Percentiles rank a stretch among this genome's conserved stretches.
These are phyloP conservation scores for Oreochromis grahami DNA, from an alignment of 2,797 vertebrate genomes.

Conservation along the genomic window DNA sequence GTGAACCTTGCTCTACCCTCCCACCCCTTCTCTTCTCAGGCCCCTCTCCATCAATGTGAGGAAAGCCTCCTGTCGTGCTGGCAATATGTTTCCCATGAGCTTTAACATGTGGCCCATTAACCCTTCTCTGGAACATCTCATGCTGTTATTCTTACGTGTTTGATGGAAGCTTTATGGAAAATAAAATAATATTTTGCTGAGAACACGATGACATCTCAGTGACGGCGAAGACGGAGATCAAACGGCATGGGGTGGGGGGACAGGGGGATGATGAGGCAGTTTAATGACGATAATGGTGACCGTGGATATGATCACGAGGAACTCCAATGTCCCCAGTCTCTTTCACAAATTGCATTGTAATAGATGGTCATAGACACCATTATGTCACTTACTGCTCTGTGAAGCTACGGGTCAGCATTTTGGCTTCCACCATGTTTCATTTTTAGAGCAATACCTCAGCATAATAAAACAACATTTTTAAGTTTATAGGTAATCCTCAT, in stretches of 20 bases:
- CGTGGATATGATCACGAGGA: not conserved
- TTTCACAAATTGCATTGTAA: not conserved
- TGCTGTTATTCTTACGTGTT: slow-evolving; percentile 22
- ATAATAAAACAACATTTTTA: not conserved
- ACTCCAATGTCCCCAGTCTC: not conserved
- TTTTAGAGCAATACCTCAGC: not conserved
- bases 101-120: slow-evolving; percentile 68
- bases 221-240: not conserved
- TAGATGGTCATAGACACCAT: not conserved
- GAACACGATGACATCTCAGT: slow-evolving; percentile 19
- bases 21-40: slow-evolving; percentile 18
- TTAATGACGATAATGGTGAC: not conserved
- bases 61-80: slow-evolving; percentile 62
- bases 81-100: slow-evolving; percentile 67
- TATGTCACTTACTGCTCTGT: not conserved
- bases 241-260: not conserved
- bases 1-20: slow-evolving; percentile 59
- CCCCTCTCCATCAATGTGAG: slow-evolving; percentile 66
- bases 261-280: not conserved
- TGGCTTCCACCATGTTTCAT: no score
- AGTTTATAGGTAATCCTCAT: not conserved
- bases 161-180: slow-evolving; percentile 31
- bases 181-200: slow-evolving; percentile 54
- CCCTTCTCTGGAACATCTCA: slow-evolving; percentile 28
- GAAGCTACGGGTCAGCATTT: not conserved